These are phyloP conservation scores for Lethocerus indicus DNA, from an alignment of 1,140 invertebrate genomes.

Conservation along the genomic window DNA sequence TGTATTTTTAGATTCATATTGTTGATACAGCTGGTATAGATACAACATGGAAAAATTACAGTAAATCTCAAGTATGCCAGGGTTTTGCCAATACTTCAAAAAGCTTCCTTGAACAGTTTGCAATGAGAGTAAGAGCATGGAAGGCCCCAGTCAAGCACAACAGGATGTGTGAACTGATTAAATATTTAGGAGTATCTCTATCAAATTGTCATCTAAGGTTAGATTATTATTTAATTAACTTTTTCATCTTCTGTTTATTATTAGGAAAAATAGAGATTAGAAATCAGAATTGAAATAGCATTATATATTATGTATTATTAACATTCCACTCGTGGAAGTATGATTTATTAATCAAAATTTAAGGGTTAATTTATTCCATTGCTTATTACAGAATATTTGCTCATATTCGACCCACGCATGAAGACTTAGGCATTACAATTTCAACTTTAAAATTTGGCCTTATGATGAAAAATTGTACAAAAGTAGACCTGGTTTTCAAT, in stretches of 20 bases:
- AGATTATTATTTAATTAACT: no score
- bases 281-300: no score
- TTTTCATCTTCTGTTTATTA: no score
- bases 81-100: background rate
- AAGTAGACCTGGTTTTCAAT: background rate
- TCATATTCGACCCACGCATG: background rate
- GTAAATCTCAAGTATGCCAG: background rate
- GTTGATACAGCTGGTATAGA: background rate
- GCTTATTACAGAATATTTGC: background rate
- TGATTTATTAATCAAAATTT: background rate
- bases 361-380: background rate
- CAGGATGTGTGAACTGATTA: background rate
- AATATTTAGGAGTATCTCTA: background rate
- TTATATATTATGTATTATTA: no score
- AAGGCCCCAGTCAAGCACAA: background rate
- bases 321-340: background rate
- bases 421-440: background rate
- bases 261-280: no score
- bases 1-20: background rate
- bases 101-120: background rate
- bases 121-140: background rate
- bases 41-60: background rate
- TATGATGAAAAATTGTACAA: background rate
- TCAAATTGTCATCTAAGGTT: background rate
- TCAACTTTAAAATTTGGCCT: background rate